Base-by-base conservation (phyloP, 1,140 invertebrate species). In the Conus betulinus region DNA sequence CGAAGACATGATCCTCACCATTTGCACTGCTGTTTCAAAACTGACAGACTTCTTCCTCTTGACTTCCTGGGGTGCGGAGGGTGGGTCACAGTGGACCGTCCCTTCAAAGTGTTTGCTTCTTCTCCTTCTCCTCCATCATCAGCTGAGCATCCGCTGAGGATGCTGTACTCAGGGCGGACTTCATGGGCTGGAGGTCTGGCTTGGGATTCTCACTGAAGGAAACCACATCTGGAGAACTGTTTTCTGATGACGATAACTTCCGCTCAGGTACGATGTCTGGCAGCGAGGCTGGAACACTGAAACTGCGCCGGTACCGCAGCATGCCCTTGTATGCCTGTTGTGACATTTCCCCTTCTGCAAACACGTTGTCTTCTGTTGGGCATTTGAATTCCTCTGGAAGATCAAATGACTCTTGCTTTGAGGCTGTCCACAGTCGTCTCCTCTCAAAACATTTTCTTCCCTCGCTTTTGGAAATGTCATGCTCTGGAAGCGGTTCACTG, bases 41-140 rank as follows among this genome's bases (percentile, higher is more conserved):
- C 5, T 87, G 52, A 87, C 85, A 55, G 85, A 87, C 74, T 87
- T 87, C 39, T 57, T 87, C 27, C 85, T 78, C 27, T 57, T 87
- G 8, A 25, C 53, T 5, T 57, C 53, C 27, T 17, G 57, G n/a
- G 20, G 7, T 67, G 63, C 20, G 10, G 20, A 4, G 7, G 25
- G 52, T 51, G 51, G 51, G 3, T 87, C 74, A 79, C 51, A 76
- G 53, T 27, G 39, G 1, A 87, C 85, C 5, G 52, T 20, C 27
- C 85, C 85, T 87, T 87, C 85, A 87, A 87, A 87, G 17, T 53
- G 5, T 57, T 57, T 53, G 15, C 71, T 87, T 87, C 74, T 55
- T 87, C 74, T 57, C 74, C 15, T 17, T 78, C 17, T 15, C 52
- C 23, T 27, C 74, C 23, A 20, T n/a, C 51, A 57, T 15, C 8